Percentiles rank a stretch among this genome's conserved stretches.
Evolutionary conservation across 2,888 invertebrate genomes (phyloP).

Genomic region (Leptinotarsa haldemani): DNA sequence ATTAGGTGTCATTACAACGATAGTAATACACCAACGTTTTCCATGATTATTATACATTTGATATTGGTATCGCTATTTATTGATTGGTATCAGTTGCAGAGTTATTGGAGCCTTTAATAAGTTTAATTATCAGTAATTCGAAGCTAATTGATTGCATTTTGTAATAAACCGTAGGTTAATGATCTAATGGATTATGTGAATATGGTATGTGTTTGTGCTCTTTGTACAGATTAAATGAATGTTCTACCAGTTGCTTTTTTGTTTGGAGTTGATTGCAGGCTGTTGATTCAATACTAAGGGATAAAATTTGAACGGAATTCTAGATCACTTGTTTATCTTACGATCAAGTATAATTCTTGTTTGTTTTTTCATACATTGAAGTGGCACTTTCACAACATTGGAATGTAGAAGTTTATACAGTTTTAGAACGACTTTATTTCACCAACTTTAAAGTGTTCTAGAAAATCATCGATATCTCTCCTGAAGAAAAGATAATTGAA

Average conservation of each 20-base stretch:
- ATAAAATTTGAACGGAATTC: too few relatives aligned
- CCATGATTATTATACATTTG: constrained; percentile 32
- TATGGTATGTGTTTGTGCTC: constrained; percentile 14
- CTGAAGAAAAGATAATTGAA: too few relatives aligned
- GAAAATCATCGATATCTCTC: too few relatives aligned
- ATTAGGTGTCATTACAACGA: constrained; percentile 29
- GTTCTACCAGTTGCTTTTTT: neutral
- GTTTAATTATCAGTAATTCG: constrained; percentile 41
- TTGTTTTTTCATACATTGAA: too few relatives aligned
- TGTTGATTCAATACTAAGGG: neutral
- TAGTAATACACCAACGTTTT: constrained; percentile 14
- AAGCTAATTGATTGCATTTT: constrained; percentile 38
- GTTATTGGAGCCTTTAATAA: constrained; percentile 39
- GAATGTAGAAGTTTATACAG: too few relatives aligned
- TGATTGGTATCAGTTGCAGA: constrained; percentile 27
- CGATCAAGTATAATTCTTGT: too few relatives aligned
- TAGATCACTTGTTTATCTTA: too few relatives aligned
- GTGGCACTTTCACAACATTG: too few relatives aligned
- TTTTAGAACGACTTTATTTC: too few relatives aligned
- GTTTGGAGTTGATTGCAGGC: too few relatives aligned
- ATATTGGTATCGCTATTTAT: constrained; percentile 28
- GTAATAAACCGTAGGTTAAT: constrained; percentile 37
- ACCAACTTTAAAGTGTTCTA: too few relatives aligned
- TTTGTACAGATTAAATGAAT: constrained; percentile 13
- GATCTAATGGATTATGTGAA: constrained; percentile 31